Base-by-base conservation (phyloP, 2,888 invertebrate genomes). In the Mesorhabditis sp. region DNA sequence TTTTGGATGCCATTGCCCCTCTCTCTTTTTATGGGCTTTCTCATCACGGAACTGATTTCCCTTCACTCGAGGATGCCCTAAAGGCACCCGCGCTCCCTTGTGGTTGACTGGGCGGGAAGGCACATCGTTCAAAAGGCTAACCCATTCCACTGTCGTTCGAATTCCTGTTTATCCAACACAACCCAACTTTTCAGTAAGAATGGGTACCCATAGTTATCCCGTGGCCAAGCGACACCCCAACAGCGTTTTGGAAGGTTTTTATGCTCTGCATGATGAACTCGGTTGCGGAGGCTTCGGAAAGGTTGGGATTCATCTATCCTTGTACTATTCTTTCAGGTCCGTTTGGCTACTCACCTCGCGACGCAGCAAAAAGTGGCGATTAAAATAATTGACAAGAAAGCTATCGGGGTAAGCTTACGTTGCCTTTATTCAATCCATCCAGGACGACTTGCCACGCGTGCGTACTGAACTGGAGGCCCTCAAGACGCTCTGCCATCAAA, bases 351-450 rank as follows among this genome's bases (percentile, higher is more conserved):
- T 10, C 92, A 93, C 87, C 83, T 90, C 68, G 88, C 91, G n/a
- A 92, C 92, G 66, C 91, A 91, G 50, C 91, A 92, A 85, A 91
- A 91, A 86, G 92, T 92, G 67, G 92, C 92, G 64, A 90, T 92
- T 72, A 92, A 92, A 87, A 91, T 92, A 68, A 92, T 93, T 90
- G 91, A 92, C 82, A 92, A 92, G 87, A 87, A 88, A 66, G 87
- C 89, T 65, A 86, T 92, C 67, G 92, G 92, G 69, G 91, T 91
- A 87, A 87, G 89, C 86, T 62, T 28, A 4, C 42, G 50, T 3
- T 4, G 6, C n/a, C 7, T 66, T n/a, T 10, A 42, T 43, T 5
- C 62, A 10, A 61, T 6, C 7, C 15, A 10, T 67, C 7, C 78
- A 90, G 90, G 91, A 91, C 81, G 92, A 92, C 86, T 87, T 92